Conservation (phyloP, 2,797 vertebrate species). For the Poliocrania exsul region DNA sequence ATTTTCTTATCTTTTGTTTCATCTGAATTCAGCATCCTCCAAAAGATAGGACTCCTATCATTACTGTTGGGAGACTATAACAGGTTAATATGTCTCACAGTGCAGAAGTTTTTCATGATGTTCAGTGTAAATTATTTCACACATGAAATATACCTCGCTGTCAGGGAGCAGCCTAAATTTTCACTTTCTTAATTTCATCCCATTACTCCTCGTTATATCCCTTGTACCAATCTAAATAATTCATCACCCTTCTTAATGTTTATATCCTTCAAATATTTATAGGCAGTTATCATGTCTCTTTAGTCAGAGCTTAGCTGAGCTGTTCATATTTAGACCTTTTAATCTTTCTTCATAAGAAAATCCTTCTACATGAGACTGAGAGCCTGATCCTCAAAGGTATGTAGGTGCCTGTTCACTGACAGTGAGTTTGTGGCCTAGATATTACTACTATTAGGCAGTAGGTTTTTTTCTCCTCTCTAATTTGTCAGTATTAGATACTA, state of each 20-base stretch:
- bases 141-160: constrained; percentile 30
- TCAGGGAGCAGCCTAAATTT: constrained; percentile 55
- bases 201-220: constrained; percentile 56
- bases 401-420: constrained; percentile 2
- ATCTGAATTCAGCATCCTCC: neutral
- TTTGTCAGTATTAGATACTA: neutral
- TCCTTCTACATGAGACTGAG: constrained; percentile 27
- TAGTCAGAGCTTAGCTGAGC: constrained; percentile 52
- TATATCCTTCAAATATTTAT: constrained; percentile 75
- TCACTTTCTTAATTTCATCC: constrained; percentile 60
- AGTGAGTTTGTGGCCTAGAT: neutral
- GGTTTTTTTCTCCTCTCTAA: neutral
- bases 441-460: neutral
- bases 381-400: constrained; percentile 48
- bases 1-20: neutral
- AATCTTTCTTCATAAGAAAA: constrained; percentile 65
- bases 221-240: constrained; percentile 69
- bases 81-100: neutral
- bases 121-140: constrained; percentile 59
- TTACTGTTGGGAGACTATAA: neutral
- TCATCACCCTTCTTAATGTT: constrained; percentile 60
- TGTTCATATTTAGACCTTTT: constrained; percentile 60
- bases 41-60: neutral
- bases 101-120: constrained; percentile 4
- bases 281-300: constrained; percentile 61